phyloP scores from a whole-genome alignment of 1,140 invertebrate species.

The Papilio machaon region DNA sequence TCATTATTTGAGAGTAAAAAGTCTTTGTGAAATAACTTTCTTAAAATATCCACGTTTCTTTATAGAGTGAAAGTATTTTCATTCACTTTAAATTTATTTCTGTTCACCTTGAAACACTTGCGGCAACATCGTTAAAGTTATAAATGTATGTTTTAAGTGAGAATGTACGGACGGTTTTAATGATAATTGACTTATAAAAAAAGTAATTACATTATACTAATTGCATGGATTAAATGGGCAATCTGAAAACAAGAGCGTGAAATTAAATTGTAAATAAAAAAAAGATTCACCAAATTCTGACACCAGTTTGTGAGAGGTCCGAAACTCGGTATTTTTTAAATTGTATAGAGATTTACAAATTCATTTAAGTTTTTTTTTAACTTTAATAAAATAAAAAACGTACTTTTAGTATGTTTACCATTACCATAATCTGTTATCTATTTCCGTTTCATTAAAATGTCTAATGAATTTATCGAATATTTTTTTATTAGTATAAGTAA shows the following conservation, averaged over 20 bases:
- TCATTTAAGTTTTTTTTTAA: neutral
- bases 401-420: neutral
- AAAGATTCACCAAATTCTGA: neutral
- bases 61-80: constrained; percentile 22
- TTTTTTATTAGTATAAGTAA: neutral
- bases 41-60: neutral
- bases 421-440: neutral
- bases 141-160: constrained; percentile 10
- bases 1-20: too few relatives aligned
- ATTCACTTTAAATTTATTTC: constrained; percentile 8
- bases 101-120: constrained; percentile 23
- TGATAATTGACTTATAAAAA: constrained; percentile 18
- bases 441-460: neutral
- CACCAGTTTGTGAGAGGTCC: neutral
- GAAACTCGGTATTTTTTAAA: too few relatives aligned
- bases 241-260: constrained; percentile 14
- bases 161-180: neutral
- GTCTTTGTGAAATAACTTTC: neutral
- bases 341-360: neutral
- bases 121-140: constrained; percentile 1
- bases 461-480: too few relatives aligned
- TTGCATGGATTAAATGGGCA: neutral
- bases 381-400: neutral
- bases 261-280: constrained; percentile 8
- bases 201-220: neutral